These are phyloP conservation scores for Clarias platycephalus DNA, from an alignment of 2,797 vertebrate species.

Conservation along the genomic window DNA sequence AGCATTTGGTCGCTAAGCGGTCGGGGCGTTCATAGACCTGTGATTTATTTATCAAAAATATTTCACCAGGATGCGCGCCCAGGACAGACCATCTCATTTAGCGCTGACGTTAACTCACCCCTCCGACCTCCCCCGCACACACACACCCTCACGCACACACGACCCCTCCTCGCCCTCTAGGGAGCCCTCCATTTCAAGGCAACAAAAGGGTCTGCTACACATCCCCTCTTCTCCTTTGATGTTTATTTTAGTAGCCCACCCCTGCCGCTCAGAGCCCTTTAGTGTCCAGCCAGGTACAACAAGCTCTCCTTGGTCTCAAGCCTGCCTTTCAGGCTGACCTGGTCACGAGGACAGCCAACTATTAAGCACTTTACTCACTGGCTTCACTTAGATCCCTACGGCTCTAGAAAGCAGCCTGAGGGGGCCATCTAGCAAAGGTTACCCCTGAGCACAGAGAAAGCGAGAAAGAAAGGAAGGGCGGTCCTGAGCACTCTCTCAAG, in stretches of 20 bases:
- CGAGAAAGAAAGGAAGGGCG: constrained; percentile 41
- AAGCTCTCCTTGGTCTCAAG: constrained; percentile 61
- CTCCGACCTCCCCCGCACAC: not conserved
- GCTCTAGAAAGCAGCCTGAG: constrained; percentile 61
- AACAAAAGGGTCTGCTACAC: constrained; percentile 76
- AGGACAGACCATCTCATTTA: constrained; percentile 78
- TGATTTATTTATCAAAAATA: constrained; percentile 83
- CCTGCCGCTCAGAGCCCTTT: constrained; percentile 75
- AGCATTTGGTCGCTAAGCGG: constrained; percentile 59
- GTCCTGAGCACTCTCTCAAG: constrained; percentile 51
- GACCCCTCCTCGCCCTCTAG: constrained; percentile 52
- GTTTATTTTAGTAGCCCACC: constrained; percentile 80
- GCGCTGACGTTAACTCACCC: constrained; percentile 24
- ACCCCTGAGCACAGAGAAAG: constrained; percentile 1
- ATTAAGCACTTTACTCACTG: constrained; percentile 70
- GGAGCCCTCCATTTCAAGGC: constrained; percentile 80
- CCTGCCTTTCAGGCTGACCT: constrained; percentile 68
- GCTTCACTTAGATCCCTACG: constrained; percentile 39
- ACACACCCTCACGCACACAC: constrained; percentile 46
- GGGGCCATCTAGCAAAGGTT: constrained; percentile 58
- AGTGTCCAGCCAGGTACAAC: constrained; percentile 82
- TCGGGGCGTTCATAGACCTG: constrained; percentile 65
- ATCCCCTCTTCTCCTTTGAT: constrained; percentile 79
- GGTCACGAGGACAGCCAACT: constrained; percentile 77
- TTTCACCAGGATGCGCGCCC: constrained; percentile 77